Base-by-base conservation (phyloP, 2,113 vertebrate species). In the Dissostichus mawsoni region DNA sequence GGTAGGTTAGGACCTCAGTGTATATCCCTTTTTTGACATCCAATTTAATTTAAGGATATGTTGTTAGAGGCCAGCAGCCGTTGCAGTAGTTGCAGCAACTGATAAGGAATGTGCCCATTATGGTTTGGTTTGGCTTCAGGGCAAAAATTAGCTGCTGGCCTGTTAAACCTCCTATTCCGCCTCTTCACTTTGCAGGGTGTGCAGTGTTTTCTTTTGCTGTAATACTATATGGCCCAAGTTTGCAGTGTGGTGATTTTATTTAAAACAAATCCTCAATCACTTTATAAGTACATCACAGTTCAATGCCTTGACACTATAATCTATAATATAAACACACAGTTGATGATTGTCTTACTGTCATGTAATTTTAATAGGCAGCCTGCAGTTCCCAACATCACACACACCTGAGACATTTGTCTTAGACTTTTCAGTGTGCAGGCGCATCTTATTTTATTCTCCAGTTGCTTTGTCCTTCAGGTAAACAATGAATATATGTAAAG, bases 351-450 rank as follows among this genome's bases (percentile, higher is more conserved):
- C 29, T 18, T 6, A n/a, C 74, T 62, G 48, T 53, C 48, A 70
- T 78, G 56, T 57, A 44, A 68, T 62, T 62, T 69, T 33, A 69
- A 69, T 63, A 5, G 13, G 33, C 29, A 55, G 57, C 57, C 66
- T 53, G 75, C 20, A 69, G 75, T 47, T 69, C 47, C 16, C 11
- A 45, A 77, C 52, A 29, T 3, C 29, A 29, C 29, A 29, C 29
- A 29, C 29, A 77, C 48, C 45, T 25, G 9, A 68, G 4, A 8
- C 58, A 68, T 29, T 10, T 56, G 52, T 47, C 73, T 57, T 62
- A 56, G 36, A 59, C 20, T 51, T 61, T 23, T 51, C 25, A 36
- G 57, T 25, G 6, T 7, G 8, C 8, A 11, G 9, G 36, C 36
- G n/a, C 12, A 3, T n/a, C 10, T 52, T 52, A 33, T 16, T 41